Conservation (phyloP, 2,888 invertebrate genomes). For the Polymixis flavicincta region DNA sequence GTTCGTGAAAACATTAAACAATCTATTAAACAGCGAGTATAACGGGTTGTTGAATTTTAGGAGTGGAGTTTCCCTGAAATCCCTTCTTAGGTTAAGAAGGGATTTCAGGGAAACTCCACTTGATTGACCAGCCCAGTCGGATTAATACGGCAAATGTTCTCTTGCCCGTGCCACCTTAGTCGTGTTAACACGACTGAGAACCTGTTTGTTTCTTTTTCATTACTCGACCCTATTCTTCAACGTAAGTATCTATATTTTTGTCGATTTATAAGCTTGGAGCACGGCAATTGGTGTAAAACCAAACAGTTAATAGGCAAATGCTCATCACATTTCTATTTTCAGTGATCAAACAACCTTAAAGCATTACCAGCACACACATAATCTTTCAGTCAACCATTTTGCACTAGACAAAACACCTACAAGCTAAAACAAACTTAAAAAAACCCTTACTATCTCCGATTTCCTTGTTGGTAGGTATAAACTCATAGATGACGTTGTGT, state of each 20-base stretch:
- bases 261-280: too few relatives aligned
- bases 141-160: too few relatives aligned
- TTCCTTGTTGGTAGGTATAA: slow-evolving; percentile 75
- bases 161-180: too few relatives aligned
- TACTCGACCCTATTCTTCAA: too few relatives aligned
- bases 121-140: too few relatives aligned
- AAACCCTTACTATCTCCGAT: slow-evolving; percentile 71
- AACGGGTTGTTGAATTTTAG: too few relatives aligned
- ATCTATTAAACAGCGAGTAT: neutral
- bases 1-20: neutral
- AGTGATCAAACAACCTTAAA: neutral
- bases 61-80: neutral
- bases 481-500: slow-evolving; percentile 80
- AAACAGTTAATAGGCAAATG: too few relatives aligned
- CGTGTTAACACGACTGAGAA: too few relatives aligned
- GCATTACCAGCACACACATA: neutral
- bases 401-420: neutral
- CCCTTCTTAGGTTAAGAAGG: neutral
- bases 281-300: too few relatives aligned
- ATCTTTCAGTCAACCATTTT: neutral
- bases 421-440: neutral
- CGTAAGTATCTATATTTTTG: too few relatives aligned
- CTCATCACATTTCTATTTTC: neutral
- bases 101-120: too few relatives aligned
- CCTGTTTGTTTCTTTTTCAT: too few relatives aligned